These are phyloP conservation scores for Candoia aspera DNA, from an alignment of 2,113 vertebrate genomes.

Conservation along the genomic window DNA sequence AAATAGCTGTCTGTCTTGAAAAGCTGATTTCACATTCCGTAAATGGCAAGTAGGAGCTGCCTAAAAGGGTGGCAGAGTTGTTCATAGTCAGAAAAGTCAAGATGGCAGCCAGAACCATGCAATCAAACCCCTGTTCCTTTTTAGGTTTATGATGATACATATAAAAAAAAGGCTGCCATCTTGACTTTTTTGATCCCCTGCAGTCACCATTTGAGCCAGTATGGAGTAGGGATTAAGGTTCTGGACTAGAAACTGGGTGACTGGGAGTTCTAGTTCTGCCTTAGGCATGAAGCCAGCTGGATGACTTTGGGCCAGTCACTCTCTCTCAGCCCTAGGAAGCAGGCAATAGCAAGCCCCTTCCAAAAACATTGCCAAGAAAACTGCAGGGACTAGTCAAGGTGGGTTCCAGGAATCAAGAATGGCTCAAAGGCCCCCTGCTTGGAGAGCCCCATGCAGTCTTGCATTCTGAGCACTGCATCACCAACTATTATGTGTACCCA, in stretches of 20 bases:
- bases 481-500: background rate
- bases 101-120: background rate
- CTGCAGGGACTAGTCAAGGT: background rate
- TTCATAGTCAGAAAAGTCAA: background rate
- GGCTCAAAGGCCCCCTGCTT: background rate
- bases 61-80: background rate
- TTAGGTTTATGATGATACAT: background rate
- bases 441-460: too few relatives aligned
- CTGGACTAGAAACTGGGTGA: background rate
- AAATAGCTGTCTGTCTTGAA: too few relatives aligned
- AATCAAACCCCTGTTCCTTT: background rate
- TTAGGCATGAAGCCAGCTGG: too few relatives aligned
- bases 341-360: background rate
- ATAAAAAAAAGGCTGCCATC: background rate
- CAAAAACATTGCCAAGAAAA: background rate
- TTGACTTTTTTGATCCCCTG: background rate
- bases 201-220: background rate
- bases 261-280: too few relatives aligned
- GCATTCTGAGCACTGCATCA: background rate
- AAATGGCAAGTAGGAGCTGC: too few relatives aligned
- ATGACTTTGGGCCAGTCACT: background rate
- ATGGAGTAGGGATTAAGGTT: background rate
- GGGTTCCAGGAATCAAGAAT: background rate
- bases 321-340: background rate
- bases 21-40: too few relatives aligned